phyloP scores from a whole-genome alignment of 2,888 invertebrate species.

The Timandra comae region DNA sequence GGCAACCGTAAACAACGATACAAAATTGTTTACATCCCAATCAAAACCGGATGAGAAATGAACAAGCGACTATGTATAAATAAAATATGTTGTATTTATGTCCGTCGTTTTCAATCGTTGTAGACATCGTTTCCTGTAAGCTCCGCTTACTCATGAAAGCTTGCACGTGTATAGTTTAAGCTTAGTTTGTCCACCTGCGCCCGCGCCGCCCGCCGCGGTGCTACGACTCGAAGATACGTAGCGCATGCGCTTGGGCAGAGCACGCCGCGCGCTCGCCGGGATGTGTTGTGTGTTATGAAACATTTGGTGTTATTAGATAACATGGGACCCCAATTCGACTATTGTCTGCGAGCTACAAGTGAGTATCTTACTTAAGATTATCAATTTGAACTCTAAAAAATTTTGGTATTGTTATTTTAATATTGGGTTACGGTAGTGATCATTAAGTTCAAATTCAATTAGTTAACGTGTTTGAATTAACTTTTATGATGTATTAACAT shows the following conservation, averaged over 20 bases:
- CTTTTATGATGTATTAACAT: no score
- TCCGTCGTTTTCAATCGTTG: conserved; percentile 30
- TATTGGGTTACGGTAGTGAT: no score
- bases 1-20: conserved; percentile 7
- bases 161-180: conserved; percentile 56
- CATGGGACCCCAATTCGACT: conserved; percentile 73
- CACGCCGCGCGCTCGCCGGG: conserved; percentile 58
- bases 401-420: conserved; percentile 1
- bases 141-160: conserved; percentile 58
- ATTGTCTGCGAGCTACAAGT: conserved; percentile 69
- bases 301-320: conserved; percentile 21
- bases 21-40: conserved; percentile 15
- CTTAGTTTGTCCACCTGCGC: conserved; percentile 51
- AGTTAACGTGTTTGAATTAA: no score
- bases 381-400: conserved; percentile 5
- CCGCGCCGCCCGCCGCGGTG: conserved; percentile 33
- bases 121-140: conserved; percentile 32
- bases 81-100: conserved; percentile 17
- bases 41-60: conserved; percentile 20
- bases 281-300: conserved; percentile 65
- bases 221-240: conserved; percentile 28
- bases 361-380: no score
- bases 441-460: no score
- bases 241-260: conserved; percentile 40
- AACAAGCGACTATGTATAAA: conserved; percentile 2